These are phyloP conservation scores for Marasmarcha lunaedactyla DNA, from an alignment of 2,888 invertebrate genomes.

Conservation along the genomic window DNA sequence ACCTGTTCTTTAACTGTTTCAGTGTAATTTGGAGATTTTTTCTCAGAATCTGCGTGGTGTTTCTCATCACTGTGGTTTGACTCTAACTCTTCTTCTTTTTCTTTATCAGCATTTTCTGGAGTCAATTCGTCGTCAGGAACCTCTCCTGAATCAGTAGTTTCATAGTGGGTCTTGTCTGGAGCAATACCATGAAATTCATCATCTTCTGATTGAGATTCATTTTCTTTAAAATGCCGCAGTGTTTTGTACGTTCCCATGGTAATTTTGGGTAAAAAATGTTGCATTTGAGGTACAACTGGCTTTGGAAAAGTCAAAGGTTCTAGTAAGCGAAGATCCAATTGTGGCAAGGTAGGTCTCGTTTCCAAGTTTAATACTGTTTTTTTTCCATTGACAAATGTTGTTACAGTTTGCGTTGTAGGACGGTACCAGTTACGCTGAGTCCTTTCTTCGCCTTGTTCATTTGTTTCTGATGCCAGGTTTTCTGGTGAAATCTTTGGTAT, in stretches of 20 bases:
- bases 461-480: neutral
- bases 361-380: slow-evolving; percentile 41
- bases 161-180: slow-evolving; percentile 24
- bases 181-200: slow-evolving; percentile 31
- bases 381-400: slow-evolving; percentile 42
- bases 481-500: slow-evolving; percentile 10
- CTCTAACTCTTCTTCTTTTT: slow-evolving; percentile 31
- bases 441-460: neutral
- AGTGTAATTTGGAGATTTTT: slow-evolving; percentile 46
- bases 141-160: neutral
- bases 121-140: neutral
- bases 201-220: slow-evolving; percentile 32
- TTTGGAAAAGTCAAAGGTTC: slow-evolving; percentile 56
- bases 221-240: slow-evolving; percentile 27
- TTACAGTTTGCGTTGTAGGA: slow-evolving; percentile 33
- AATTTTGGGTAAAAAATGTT: slow-evolving; percentile 55
- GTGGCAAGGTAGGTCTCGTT: slow-evolving; percentile 42
- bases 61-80: slow-evolving; percentile 27
- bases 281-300: slow-evolving; percentile 58
- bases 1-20: slow-evolving; percentile 50
- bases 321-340: slow-evolving; percentile 47
- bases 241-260: slow-evolving; percentile 40
- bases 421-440: no score
- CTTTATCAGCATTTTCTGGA: slow-evolving; percentile 24
- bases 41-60: slow-evolving; percentile 38